These are phyloP conservation scores for Drosophila murphyi DNA, from an alignment of 1,140 invertebrate species.

Conservation along the genomic window DNA sequence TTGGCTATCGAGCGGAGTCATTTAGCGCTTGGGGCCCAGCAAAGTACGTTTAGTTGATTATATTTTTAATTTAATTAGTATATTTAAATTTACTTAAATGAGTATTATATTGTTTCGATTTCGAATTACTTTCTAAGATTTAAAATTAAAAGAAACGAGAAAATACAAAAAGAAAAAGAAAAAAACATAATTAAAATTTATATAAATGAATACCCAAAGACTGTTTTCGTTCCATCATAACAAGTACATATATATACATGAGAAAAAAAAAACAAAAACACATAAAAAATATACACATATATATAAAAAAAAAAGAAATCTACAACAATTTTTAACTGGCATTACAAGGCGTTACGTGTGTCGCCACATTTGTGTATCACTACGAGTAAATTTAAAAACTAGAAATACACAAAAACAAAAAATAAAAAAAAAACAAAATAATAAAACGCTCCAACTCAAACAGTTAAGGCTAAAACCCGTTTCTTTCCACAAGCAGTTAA, in stretches of 20 bases:
- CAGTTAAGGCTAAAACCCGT: slow-evolving; percentile 21
- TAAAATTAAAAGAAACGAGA: slow-evolving; percentile 41
- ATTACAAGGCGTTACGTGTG: slow-evolving; percentile 42
- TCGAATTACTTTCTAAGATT: slow-evolving; percentile 55
- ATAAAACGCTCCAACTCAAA: slow-evolving; percentile 16
- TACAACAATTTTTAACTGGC: slow-evolving; percentile 63
- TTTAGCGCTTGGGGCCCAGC: slow-evolving; percentile 41
- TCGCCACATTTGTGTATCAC: slow-evolving; percentile 51
- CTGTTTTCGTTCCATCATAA: slow-evolving; percentile 85
- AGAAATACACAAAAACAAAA: background rate
- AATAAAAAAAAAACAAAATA: background rate
- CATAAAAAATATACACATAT: slow-evolving; percentile 55
- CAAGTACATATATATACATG: slow-evolving; percentile 71
- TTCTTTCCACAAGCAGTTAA: slow-evolving; percentile 23
- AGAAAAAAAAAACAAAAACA: slow-evolving; percentile 53
- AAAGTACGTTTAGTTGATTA: slow-evolving; percentile 32
- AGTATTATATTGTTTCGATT: slow-evolving; percentile 51
- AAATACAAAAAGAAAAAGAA: background rate
- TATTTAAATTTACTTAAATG: slow-evolving; percentile 41
- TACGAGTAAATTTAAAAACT: slow-evolving; percentile 38
- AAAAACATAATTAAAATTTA: slow-evolving; percentile 71
- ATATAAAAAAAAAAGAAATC: slow-evolving; percentile 49
- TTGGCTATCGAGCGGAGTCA: slow-evolving; percentile 49
- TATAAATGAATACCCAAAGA: slow-evolving; percentile 84
- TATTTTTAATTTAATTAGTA: slow-evolving; percentile 14